Evolutionary conservation across 1,140 invertebrate genomes (phyloP), one percentile per base, ranked within the genome.

Genomic region (Drosophila aff.): DNA sequence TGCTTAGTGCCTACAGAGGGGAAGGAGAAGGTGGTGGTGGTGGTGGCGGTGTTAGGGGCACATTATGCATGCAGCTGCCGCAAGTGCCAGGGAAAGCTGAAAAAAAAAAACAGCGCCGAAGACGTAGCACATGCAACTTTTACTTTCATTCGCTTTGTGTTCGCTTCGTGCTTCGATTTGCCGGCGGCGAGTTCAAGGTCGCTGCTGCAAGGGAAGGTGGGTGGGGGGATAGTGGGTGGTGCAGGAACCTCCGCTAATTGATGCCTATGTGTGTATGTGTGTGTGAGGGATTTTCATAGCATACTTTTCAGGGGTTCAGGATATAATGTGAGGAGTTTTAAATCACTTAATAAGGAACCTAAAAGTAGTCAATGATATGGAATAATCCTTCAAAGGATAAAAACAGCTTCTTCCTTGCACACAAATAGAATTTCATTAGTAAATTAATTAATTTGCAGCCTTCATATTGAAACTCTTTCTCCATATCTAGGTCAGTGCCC

Each of bases 31-130:
- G 10, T 36, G 26, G 2, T 6, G n/a, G 10, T 7, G 3, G 2
- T 11, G 15, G 10, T 15, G 33, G 10, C 6, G 40, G 40, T 38
- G 44, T n/a, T 58, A 26, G 38, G 36, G 62, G 61, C 76, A 74
- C 83, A 87, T 87, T 87, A 87, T 87, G 76, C 84, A 87, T 87
- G 81, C 85, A 90, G 66, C 84, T 89, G 84, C 81, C 81, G 78
- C 78, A 81, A 82, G 66, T 68, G 41, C 61, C 71, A 62, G 46
- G 46, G 53, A 46, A 36, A 50, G 36, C 60, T 28, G 26, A 21
- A 58, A 65, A 40, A 52, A 55, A 28, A 18, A 52, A n/a, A 57
- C 49, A 67, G 63, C 52, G 47, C 13, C 57, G 46, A 72, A 60
- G 67, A 72, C 55, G 71, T 38, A 66, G 76, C 76, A 83, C 71